Base-by-base conservation (phyloP, 1,140 invertebrate species). In the Drosophila lini region DNA sequence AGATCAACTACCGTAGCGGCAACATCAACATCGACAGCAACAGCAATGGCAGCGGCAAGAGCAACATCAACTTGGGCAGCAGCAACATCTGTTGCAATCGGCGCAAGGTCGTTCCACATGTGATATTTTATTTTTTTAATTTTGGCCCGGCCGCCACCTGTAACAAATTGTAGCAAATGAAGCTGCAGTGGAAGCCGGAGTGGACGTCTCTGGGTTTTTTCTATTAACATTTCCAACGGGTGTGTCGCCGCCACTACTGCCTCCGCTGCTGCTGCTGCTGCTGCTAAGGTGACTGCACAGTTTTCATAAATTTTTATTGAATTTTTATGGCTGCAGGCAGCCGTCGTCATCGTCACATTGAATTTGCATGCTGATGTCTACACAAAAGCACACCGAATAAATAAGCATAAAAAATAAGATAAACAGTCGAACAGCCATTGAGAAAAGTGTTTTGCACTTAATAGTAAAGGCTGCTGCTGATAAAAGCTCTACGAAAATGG, bases 271-370 rank as follows among this genome's bases (percentile, higher is more conserved):
- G 34, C 45, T 16, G 31, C 31, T 45, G 31, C 45, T 59, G 41
- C 45, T 80, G 56, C 31, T 44, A 13, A 28, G 70, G 81, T 73
- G 75, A 65, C 65, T 80, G 81, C 81, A 81, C 73, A 80, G 68
- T 89, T 88, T 88, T 82, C 84, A 86, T 83, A 89, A 77, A 77
- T 69, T 88, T 88, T 77, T 76, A 85, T 88, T 82, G 83, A 71
- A 67, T 70, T 85, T 88, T 88, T 82, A 82, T 65, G 79, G 61
- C 70, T 76, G 77, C 71, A 81, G 79, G 79, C 81, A 85, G 74
- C 79, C 79, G 81, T 59, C 74, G 78, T 60, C 74, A 48, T 55
- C 74, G 47, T 53, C 25, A 36, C 45, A 69, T 77, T 80, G 74
- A 78, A 86, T 86, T 85, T 82, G 82, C 82, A 85, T 88, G 74